Evolutionary conservation across 2,888 invertebrate genomes (phyloP).

Genomic region (Nymphalis polychloros): DNA sequence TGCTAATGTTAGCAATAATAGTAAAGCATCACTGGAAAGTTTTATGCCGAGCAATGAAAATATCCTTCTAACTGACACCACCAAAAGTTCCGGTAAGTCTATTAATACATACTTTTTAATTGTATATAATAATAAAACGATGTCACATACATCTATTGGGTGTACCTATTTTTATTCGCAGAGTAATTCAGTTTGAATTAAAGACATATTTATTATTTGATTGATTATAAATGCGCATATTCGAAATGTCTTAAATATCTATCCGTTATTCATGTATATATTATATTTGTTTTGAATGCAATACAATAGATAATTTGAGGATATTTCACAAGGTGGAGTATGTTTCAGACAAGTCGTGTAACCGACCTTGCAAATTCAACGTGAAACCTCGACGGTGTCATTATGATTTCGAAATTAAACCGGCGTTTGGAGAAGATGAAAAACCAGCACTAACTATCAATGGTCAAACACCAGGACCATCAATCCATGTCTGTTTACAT

Average conservation of each 20-base stretch:
- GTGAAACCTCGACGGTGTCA: constrained; percentile 72
- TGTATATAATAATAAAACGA: not conserved
- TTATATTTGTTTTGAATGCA: constrained; percentile 1
- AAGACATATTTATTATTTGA: too few species aligned
- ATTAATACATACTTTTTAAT: not conserved
- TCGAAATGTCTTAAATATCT: too few species aligned
- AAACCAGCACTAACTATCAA: constrained; percentile 62
- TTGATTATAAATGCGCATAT: too few species aligned
- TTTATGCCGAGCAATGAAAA: constrained; percentile 58
- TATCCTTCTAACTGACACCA: constrained; percentile 63
- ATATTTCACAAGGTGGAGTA: constrained; percentile 31
- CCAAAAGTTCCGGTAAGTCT: constrained; percentile 62
- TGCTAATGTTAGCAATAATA: constrained; percentile 66
- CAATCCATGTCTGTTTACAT: constrained; percentile 85
- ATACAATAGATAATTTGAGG: constrained; percentile 11
- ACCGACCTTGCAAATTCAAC: constrained; percentile 77
- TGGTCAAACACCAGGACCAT: constrained; percentile 74
- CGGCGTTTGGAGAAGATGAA: constrained; percentile 57
- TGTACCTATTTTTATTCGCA: too few species aligned
- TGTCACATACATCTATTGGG: too few species aligned
- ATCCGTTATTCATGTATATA: too few species aligned
- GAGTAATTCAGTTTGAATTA: too few species aligned
- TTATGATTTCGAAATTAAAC: constrained; percentile 67
- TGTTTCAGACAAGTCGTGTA: constrained; percentile 69
- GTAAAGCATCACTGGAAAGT: constrained; percentile 72